Evolutionary conservation across 35 echinoderm and acorn worm species (phyloP), one percentile per base, ranked within the genome.

Genomic region (Stichopus chloronotus): DNA sequence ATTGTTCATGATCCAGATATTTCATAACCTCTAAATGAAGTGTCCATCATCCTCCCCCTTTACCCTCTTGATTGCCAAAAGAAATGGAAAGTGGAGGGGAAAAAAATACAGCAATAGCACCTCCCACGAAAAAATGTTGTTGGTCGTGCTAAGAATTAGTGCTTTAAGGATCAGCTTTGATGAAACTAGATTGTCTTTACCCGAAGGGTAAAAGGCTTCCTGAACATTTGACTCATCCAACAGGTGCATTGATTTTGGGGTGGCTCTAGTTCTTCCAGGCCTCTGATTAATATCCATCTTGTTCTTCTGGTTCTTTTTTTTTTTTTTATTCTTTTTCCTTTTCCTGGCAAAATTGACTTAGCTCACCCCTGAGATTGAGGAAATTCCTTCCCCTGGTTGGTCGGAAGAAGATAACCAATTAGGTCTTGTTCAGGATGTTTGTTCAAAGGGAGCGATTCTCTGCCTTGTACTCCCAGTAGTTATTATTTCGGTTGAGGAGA

Each of bases 241-340:
- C 82, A 85, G 82, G 82, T 85, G 82, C 82, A 85, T 85, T 85
- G 82, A 85, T 57, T 21, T 58, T 85, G 56, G 82, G 55, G 6
- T 58, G 20, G 82, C n/a, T 85, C 57, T 85, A 58, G 55, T n/a
- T 85, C 82, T 85, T 85, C 52, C 19, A 53, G 82, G 82, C 82
- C 82, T 85, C 82, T 85, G 82, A 85, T 85, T 85, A 85, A 85
- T 85, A 85, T 58, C 82, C 54, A 85, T 58, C 82, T 85, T 85
- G 82, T 85, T 58, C 82, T 58, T 85, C 69, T 74, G 11, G 61
- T 74, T n/a, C 22, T 74, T n/a, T n/a, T 72, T 14, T 72, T 72
- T 72, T 17, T 72, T 65, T 17, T 65, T 65, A 19, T 65, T 65
- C 19, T 65, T 65, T 63, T 5, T 9, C 61, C 55, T 55, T 83